Evolutionary conservation across 37 sponge, comb jelly and placozoan genomes (phyloP), one percentile per base, ranked within the genome.

Genomic region (Chondrosia reniformis): DNA sequence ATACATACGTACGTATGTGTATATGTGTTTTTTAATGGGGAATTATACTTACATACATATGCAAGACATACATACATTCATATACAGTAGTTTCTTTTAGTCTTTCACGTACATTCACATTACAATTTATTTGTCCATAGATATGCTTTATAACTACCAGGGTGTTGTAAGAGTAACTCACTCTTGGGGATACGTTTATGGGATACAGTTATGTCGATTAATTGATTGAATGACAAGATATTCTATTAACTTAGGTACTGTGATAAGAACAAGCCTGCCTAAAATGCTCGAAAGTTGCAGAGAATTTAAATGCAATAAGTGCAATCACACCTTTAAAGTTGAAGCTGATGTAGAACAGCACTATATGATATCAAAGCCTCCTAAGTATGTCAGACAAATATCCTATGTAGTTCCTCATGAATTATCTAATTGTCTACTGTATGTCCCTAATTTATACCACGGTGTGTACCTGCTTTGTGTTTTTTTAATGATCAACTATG

Each of bases 311-410:
- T 92, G 93, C 63, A 46, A 22, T 21, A 52, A 81, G 38, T 92
- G 93, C 76, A 37, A 78, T 27, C 63, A 82, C 15, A 15, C 31
- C 25, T 88, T 92, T 55, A 54, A 79, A 3, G 80, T 92, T 24
- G 40, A 80, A 45, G 86, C 93, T 2, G 89, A 85, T 36, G 45
- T 85, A 57, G 89, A 92, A 21, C 89, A 85, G 61, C 79, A 45
- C 34, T 84, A 91, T 63, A 66, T 45, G 45, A 83, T 84, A 15
- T 79, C 89, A 5, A 81, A 77, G 76, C 93, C 93, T 28, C 13
- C 74, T 17, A 83, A 80, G 89, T 91, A 27, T 33, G 30, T 42
- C 76, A 22, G n/a, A 15, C 15, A 10, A 49, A 15, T 49, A 19
- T 49, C 52, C n/a, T n/a, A n/a, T n/a, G n/a, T n/a, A n/a, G n/a